These are phyloP conservation scores for Limanda limanda DNA, from an alignment of 2,113 vertebrate genomes.

Conservation along the genomic window DNA sequence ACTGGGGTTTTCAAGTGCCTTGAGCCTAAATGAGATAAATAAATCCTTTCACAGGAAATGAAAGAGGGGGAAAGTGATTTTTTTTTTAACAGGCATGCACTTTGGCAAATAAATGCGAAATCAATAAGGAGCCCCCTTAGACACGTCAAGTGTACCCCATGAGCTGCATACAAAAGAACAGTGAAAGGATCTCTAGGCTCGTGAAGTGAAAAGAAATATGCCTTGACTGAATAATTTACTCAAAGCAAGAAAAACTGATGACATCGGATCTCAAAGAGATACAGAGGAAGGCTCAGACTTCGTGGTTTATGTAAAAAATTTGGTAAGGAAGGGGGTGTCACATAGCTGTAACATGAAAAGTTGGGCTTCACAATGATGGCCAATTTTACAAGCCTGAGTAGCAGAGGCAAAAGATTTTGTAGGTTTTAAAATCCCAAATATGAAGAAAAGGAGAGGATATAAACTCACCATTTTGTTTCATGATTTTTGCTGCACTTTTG, in stretches of 20 bases:
- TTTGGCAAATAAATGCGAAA: slow-evolving; percentile 71
- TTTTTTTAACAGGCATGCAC: slow-evolving; percentile 45
- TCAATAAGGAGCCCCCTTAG: slow-evolving; percentile 58
- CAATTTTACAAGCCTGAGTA: neutral
- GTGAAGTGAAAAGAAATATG: slow-evolving; percentile 34
- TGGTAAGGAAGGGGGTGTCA: slow-evolving; percentile 18
- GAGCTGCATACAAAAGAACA: slow-evolving; percentile 40
- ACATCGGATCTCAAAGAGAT: slow-evolving; percentile 2
- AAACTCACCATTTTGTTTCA: neutral
- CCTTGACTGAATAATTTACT: slow-evolving; percentile 46
- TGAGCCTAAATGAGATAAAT: slow-evolving; percentile 61
- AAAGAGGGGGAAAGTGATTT: slow-evolving; percentile 24
- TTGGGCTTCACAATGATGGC: neutral
- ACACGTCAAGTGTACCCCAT: slow-evolving; percentile 29
- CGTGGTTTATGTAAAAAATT: slow-evolving; percentile 10
- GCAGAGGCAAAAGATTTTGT: neutral
- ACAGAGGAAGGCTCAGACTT: slow-evolving; percentile 11
- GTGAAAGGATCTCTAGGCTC: slow-evolving; percentile 2
- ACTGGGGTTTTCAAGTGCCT: slow-evolving; percentile 38
- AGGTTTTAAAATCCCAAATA: neutral
- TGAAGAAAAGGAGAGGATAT: neutral
- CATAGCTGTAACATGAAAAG: neutral
- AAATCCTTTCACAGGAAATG: slow-evolving; percentile 51
- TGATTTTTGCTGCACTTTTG: neutral
- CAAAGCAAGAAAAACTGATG: slow-evolving; percentile 25